A percentile compares a stretch with the other conserved stretches of the same genome.
These are phyloP conservation scores for Erebia aethiops DNA, from an alignment of 2,888 invertebrate species.

Conservation along the genomic window DNA sequence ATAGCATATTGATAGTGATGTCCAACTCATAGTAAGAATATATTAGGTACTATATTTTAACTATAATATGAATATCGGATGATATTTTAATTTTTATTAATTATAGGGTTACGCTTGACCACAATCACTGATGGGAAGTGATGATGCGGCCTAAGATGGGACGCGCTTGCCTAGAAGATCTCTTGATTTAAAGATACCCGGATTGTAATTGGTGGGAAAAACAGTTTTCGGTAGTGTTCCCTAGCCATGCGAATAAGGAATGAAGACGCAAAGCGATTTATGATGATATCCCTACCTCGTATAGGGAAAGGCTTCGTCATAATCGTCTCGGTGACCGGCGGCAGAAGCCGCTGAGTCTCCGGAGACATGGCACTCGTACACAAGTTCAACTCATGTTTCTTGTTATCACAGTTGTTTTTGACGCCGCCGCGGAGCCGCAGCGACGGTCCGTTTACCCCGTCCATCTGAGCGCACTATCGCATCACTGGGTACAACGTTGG, in stretches of 20 bases:
- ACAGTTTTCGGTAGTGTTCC: too few relatives aligned
- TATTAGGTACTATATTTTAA: too few relatives aligned
- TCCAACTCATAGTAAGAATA: too few relatives aligned
- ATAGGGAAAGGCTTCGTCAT: conserved; percentile 95
- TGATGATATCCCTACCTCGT: conserved; percentile 81
- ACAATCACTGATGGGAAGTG: too few relatives aligned
- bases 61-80: too few relatives aligned
- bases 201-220: too few relatives aligned
- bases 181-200: too few relatives aligned
- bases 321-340: conserved; percentile 92
- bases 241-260: background rate
- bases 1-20: too few relatives aligned
- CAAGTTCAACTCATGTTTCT: conserved; percentile 81
- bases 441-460: conserved; percentile 69
- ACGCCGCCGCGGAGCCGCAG: conserved; percentile 77
- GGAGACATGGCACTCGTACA: conserved; percentile 89
- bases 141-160: too few relatives aligned
- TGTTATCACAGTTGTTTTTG: conserved; percentile 61
- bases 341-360: conserved; percentile 86
- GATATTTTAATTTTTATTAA: too few relatives aligned
- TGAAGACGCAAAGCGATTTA: conserved; percentile 37
- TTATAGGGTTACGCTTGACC: too few relatives aligned
- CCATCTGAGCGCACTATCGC: conserved; percentile 69
- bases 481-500: conserved; percentile 59
- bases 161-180: too few relatives aligned